Evolutionary conservation across 2,888 invertebrate species (phyloP).

Genomic region (Sminthurides aquaticus): DNA sequence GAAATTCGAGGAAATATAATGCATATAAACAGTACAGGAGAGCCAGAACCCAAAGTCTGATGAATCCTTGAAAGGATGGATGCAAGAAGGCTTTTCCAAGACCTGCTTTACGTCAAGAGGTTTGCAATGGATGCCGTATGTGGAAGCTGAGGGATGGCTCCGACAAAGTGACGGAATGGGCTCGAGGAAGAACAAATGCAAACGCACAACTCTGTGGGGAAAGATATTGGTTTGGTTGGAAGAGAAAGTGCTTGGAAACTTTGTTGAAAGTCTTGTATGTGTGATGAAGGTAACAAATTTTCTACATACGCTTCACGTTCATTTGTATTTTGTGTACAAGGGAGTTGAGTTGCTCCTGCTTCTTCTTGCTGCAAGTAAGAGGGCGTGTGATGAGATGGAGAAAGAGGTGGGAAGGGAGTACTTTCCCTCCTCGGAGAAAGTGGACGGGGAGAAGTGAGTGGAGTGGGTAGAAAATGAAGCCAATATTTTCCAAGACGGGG

Average conservation of each 20-base stretch:
- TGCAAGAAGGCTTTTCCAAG: neutral
- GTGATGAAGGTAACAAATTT: neutral
- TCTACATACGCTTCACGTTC: neutral
- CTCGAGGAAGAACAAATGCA: neutral
- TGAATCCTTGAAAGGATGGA: neutral
- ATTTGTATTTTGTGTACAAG: neutral
- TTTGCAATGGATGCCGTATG: neutral
- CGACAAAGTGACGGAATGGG: neutral
- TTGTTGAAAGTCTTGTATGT: neutral
- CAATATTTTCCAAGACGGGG: conserved; percentile 23
- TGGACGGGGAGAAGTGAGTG: conserved; percentile 10
- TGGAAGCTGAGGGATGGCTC: neutral
- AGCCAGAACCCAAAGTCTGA: no score
- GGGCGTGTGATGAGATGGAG: no score
- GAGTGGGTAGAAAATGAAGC: conserved; percentile 23
- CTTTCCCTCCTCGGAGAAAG: conserved; percentile 5
- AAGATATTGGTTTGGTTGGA: neutral
- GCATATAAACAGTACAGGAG: neutral
- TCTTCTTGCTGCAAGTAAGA: no score
- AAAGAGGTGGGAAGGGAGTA: no score
- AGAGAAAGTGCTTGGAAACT: neutral
- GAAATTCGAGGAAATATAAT: neutral
- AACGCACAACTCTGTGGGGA: neutral
- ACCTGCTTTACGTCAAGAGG: neutral
- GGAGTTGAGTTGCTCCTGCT: no score